Conservation (phyloP, 1,140 invertebrate genomes). For the Holotrichia oblita region DNA sequence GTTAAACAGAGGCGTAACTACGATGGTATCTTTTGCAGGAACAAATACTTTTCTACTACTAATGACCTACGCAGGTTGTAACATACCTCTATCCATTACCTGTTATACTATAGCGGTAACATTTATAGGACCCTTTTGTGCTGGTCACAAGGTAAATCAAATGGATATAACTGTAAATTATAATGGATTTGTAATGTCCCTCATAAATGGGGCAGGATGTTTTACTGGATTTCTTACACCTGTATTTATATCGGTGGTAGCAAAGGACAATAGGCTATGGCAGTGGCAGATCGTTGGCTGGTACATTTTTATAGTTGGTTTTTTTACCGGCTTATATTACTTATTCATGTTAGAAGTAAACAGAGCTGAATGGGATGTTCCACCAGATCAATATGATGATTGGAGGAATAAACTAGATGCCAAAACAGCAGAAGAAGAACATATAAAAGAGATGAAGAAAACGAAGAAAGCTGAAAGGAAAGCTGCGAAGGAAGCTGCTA, state of each 20-base stretch:
- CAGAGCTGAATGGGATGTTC: slow-evolving; percentile 25
- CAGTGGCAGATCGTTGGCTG: not conserved
- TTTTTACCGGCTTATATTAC: not conserved
- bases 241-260: not conserved
- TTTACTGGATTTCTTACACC: slow-evolving; percentile 81
- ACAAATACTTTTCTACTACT: not conserved
- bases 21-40: not conserved
- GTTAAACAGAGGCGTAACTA: not conserved
- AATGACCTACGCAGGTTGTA: not conserved
- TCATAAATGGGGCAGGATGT: slow-evolving; percentile 83
- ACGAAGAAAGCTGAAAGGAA: not conserved
- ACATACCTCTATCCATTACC: not conserved
- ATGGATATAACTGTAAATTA: slow-evolving; percentile 83
- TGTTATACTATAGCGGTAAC: not conserved
- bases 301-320: not conserved
- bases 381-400: not conserved
- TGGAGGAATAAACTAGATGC: not conserved
- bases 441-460: not conserved
- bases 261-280: not conserved
- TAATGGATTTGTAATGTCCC: slow-evolving; percentile 80
- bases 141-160: slow-evolving; percentile 79
- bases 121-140: slow-evolving; percentile 75
- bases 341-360: not conserved
- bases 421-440: not conserved
- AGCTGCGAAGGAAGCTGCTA: not conserved